Base-by-base conservation (phyloP, 2,888 invertebrate species). In the Dorcus hopei region DNA sequence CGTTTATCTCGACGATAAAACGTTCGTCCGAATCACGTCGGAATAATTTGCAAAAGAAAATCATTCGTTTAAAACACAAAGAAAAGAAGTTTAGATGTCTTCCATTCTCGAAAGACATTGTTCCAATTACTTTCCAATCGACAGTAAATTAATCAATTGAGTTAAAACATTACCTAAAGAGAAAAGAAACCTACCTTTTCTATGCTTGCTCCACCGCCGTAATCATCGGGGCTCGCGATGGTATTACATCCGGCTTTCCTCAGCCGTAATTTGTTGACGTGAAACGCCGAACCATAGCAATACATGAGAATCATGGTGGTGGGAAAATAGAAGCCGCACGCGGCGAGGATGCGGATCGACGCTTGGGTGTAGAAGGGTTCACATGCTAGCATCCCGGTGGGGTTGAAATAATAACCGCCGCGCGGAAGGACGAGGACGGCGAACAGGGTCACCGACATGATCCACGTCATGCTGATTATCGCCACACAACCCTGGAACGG, bases 251-350 rank as follows among this genome's bases (percentile, higher is more conserved):
- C 74, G 38, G 55, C 53, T 67, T 79, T 80, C 77, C 87, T 87
- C 65, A 85, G 82, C 38, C 91, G 84, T 64, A 88, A 85, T 78
- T 91, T 91, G 80, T 91, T 92, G 72, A 91, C 91, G 79, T 93
- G 93, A 76, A 93, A 93, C 50, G 93, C 93, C 19, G 92, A 92
- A 38, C 93, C 93, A 74, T 93, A 93, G 79, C 93, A 93, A 77
- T 93, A 93, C 92, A 93, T 93, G 70, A 93, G 82, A 61, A 92
- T 90, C 93, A 93, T 93, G 38, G 93, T 93, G 26, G 93, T 93
- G 19, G 93, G 93, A 71, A 93, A 93, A 78, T 93, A 94, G 79
- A 93, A 91, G 62, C 90, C 88, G 78, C 93, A 93, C 69, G 92
- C 92, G 59, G 93, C 87, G 65, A 93, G 80, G 70, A 93, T 93